phyloP scores from a whole-genome alignment of 1,140 invertebrate genomes.

The Coelopa frigida region DNA sequence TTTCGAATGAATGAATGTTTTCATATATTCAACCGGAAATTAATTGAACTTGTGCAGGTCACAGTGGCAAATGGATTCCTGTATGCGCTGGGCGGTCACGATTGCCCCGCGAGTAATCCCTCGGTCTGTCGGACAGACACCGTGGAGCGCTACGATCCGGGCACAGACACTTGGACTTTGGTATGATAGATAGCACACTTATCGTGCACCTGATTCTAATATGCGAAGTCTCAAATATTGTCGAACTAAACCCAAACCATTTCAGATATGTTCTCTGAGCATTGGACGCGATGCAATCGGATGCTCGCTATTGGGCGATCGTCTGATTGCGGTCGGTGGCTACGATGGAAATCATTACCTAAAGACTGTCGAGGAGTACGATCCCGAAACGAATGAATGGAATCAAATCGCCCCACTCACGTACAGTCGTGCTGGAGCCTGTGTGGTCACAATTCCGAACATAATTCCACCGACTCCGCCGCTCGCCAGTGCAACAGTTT shows the following conservation, averaged over 20 bases:
- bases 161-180: constrained; percentile 82
- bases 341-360: constrained; percentile 93
- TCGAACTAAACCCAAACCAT: not conserved
- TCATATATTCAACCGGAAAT: not conserved
- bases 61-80: constrained; percentile 74
- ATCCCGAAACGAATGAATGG: constrained; percentile 86
- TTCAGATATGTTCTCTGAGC: constrained; percentile 63
- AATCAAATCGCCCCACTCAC: constrained; percentile 62
- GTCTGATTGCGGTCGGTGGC: constrained; percentile 84
- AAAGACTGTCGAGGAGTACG: constrained; percentile 87
- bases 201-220: not conserved
- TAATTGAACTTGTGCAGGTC: constrained; percentile 44
- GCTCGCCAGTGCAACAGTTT: constrained; percentile 42
- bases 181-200: constrained; percentile 50
- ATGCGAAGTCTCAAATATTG: not conserved
- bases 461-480: constrained; percentile 35
- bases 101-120: constrained; percentile 77
- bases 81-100: constrained; percentile 84
- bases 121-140: constrained; percentile 77
- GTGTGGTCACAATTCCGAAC: constrained; percentile 64
- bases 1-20: not conserved
- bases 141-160: constrained; percentile 79
- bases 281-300: constrained; percentile 86
- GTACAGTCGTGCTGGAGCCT: constrained; percentile 76
- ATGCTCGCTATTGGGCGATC: constrained; percentile 81